Evolutionary conservation across 2,888 invertebrate species (phyloP).

Genomic region (Dioctria rufipes): DNA sequence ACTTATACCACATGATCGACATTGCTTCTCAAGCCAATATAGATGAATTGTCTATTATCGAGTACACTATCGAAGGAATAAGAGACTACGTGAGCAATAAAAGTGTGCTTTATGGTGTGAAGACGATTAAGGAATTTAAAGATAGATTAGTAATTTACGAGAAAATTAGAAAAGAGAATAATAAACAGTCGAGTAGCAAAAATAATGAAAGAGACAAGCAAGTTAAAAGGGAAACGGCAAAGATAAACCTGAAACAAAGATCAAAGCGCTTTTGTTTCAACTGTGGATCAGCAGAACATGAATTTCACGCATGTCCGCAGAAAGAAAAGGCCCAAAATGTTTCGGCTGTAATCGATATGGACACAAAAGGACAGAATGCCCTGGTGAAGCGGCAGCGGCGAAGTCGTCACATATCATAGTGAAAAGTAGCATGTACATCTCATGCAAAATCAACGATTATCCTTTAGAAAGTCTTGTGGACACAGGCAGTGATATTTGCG

Average conservation of each 20-base stretch:
- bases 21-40: background rate
- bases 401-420: background rate
- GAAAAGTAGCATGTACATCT: constrained; percentile 4
- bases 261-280: constrained; percentile 8
- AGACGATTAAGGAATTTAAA: background rate
- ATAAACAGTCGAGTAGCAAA: background rate
- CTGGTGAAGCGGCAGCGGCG: background rate
- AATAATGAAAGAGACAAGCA: background rate
- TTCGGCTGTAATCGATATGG: constrained; percentile 18
- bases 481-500: background rate
- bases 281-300: background rate
- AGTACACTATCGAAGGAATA: constrained; percentile 5
- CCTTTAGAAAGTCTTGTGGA: background rate
- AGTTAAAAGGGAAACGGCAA: background rate
- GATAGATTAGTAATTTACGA: background rate
- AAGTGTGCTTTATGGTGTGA: background rate
- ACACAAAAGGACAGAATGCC: background rate
- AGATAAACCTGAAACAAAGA: background rate
- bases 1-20: background rate
- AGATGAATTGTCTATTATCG: background rate
- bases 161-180: constrained; percentile 4
- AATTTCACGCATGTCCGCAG: background rate
- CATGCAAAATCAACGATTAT: constrained; percentile 1
- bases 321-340: constrained; percentile 4
- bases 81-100: background rate